Percentiles rank a stretch among this genome's conserved stretches.
Conservation (phyloP, 2,113 vertebrate genomes). For the Rattus rattus region DNA sequence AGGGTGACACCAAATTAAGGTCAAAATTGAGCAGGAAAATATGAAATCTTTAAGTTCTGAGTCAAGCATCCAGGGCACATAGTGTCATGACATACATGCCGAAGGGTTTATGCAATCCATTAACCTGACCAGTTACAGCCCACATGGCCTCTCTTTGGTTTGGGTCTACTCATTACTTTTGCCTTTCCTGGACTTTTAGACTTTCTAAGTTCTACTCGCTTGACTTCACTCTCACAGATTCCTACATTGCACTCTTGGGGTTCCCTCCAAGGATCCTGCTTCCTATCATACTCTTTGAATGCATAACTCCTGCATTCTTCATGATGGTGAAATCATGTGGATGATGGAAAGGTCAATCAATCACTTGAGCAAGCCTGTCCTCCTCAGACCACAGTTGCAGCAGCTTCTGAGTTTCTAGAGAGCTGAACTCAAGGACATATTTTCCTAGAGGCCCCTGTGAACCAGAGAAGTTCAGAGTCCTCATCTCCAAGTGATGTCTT, state of each 20-base stretch:
- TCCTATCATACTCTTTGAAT: neutral
- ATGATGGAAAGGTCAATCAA: no score
- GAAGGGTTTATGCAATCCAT: neutral
- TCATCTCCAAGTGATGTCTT: neutral
- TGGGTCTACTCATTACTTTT: neutral
- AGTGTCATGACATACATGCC: neutral
- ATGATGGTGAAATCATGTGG: neutral
- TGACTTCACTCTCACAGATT: neutral
- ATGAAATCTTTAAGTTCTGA: neutral
- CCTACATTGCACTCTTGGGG: neutral
- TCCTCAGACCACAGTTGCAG: neutral
- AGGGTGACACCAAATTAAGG: neutral
- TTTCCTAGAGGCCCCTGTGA: neutral
- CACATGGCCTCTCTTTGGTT: neutral
- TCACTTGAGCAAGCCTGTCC: neutral
- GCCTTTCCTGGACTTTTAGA: neutral
- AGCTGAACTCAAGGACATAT: neutral
- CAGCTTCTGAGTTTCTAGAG: neutral
- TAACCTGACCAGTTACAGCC: neutral
- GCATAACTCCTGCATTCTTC: neutral
- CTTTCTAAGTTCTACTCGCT: neutral
- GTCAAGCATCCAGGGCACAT: neutral
- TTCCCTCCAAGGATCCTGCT: neutral
- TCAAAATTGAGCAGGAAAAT: neutral
- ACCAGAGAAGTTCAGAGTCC: neutral